A percentile compares a stretch with the other conserved stretches of the same genome.
These are phyloP conservation scores for Bubo blakistoni DNA, from an alignment of 2,113 vertebrate species.

Conservation along the genomic window DNA sequence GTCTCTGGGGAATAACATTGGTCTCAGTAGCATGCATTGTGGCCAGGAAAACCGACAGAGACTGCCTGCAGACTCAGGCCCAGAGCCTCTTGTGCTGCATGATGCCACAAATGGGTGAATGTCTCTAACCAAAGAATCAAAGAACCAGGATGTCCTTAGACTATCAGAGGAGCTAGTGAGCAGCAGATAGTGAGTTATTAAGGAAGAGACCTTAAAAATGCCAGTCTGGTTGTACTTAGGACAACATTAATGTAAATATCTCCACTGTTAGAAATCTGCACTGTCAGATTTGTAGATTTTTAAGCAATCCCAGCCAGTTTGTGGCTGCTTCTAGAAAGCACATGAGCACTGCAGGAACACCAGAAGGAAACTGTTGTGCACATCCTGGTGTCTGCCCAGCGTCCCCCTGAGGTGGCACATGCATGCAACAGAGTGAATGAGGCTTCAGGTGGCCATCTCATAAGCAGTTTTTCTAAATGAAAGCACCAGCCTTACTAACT, in stretches of 20 bases:
- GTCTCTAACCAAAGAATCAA: not conserved
- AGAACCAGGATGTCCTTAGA: not conserved
- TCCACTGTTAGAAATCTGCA: not conserved
- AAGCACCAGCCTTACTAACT: not conserved
- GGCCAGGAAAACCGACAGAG: not conserved
- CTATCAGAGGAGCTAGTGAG: not conserved
- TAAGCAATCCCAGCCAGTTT: not conserved
- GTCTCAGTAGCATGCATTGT: not conserved
- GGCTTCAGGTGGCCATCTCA: not conserved
- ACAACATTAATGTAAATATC: not conserved
- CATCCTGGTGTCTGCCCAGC: not conserved
- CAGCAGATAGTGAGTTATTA: not conserved
- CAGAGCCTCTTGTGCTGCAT: not conserved
- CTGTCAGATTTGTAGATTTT: not conserved
- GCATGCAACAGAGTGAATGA: accelerated
- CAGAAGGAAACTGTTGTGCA: not conserved
- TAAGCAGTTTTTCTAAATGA: not conserved
- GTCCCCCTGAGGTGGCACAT: accelerated
- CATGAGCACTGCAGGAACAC: not conserved
- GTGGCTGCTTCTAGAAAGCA: not conserved
- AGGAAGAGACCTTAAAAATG: not conserved
- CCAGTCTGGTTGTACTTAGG: not conserved
- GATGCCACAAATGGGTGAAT: not conserved
- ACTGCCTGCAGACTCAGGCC: not conserved
- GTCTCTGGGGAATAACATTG: not conserved